Base-by-base conservation (phyloP, 2,888 invertebrate species). In the Caenorhabditis zanzibari region DNA sequence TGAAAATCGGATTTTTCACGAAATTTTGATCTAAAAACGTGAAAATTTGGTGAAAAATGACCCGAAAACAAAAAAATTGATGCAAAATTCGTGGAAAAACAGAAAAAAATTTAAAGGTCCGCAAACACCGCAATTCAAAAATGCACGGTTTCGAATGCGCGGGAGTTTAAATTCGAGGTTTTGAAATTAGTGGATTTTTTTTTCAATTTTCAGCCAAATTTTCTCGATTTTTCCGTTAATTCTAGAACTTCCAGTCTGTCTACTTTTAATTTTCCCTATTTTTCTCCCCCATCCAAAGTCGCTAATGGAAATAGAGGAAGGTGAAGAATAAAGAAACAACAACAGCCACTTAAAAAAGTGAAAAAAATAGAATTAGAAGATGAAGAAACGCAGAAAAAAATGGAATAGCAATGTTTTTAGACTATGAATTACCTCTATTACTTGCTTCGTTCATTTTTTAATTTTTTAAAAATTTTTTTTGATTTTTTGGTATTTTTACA, bases 281-380 rank as follows among this genome's bases (percentile, higher is more conserved):
- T n/a, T 26, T 68, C 61, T 68, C 35, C 26, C 56, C 14, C 10
- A 26, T 10, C 56, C 32, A 59, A 58, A 28, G 22, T 19, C 44
- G 66, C 66, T 77, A 77, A 77, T 77, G 61, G 77, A 24, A n/a
- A n/a, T 10, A 47, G 24, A 3, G 61, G 49, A 47, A n/a, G n/a
- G 32, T 26, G 32, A 38, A 12, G 41, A 68, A 59, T 35, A 64
- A 72, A 16, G 49, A 69, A 54, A 49, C 47, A 64, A 77, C 76
- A 77, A 77, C 76, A 76, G 68, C 76, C 64, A 64, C 64, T 64
- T 64, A 64, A 64, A 54, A 54, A 3, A 54, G 54, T 54, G 10
- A 32, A 59, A 10, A 7, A n/a, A n/a, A 63, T 19, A 26, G 12
- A 44, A 19, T 26, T 41, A 14, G 47, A 19, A n/a, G 5, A n/a